Base-by-base conservation (phyloP, 2,797 vertebrate species). In the Parauchenoglanis ngamensis region DNA sequence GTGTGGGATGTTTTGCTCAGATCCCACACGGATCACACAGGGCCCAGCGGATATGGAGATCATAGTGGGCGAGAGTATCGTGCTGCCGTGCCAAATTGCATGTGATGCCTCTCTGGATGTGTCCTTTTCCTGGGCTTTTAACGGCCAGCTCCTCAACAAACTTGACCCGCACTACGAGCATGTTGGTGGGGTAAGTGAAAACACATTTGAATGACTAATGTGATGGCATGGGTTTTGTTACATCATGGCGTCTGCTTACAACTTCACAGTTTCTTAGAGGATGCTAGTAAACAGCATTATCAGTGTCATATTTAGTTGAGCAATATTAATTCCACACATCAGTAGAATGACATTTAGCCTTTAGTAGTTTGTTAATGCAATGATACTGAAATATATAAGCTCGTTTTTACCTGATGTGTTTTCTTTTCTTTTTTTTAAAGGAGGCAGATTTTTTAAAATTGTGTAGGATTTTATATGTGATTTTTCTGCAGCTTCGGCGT, bases 81-180 rank as follows among this genome's bases (percentile, higher is more conserved):
- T 99, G 87, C 93, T 99, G 91, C 97, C 97, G 5, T 99, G 98
- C 93, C 98, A 99, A 94, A 97, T 98, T 31, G 91, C 95, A 87
- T 97, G 97, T 0, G 98, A 99, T 90, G 97, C 98, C 0, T 93
- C 97, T 4, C 94, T 99, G 86, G 97, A 97, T 84, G 96, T 97
- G 56, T 96, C 94, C 79, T 99, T 99, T 94, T 97, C 96, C 68
- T 99, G 98, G 98, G 98, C 97, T 88, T 97, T 99, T 92, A 98
- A 99, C 0, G 98, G 97, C 28, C 96, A 93, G 23, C 96, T 97
- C 84, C 94, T 98, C 0, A 95, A 95, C 94, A 97, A 95, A 76
- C 97, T 97, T 0, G 95, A 97, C 63, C 94, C 96, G 44, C 98
- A 99, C 94, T 97, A 98, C 92, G 98, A 98, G 93, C 96, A 96